These are phyloP conservation scores for Recurvirostra avosetta DNA, from an alignment of 2,113 vertebrate genomes.

Conservation along the genomic window DNA sequence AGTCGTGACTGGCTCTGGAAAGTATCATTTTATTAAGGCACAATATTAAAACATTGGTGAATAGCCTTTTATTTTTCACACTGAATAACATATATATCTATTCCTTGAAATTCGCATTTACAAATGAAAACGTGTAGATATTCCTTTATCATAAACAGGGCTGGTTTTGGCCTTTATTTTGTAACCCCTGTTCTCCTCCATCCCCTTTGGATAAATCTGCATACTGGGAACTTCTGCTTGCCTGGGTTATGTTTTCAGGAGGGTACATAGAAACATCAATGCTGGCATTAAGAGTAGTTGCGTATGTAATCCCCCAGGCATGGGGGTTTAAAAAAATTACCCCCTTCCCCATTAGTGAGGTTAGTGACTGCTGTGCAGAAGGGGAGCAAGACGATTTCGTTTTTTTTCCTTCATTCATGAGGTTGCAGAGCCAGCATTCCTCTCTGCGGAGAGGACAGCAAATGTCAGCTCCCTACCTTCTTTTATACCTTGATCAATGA, in stretches of 20 bases:
- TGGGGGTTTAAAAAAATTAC: neutral
- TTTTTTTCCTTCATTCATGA: neutral
- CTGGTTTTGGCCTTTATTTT: neutral
- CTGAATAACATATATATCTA: neutral
- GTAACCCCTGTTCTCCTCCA: neutral
- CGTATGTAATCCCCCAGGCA: neutral
- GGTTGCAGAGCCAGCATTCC: neutral
- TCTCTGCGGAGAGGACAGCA: neutral
- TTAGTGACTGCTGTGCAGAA: neutral
- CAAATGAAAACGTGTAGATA: neutral
- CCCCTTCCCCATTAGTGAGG: neutral
- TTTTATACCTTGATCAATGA: neutral
- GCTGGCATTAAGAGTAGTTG: neutral
- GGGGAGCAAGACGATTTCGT: neutral
- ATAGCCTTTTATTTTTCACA: constrained; percentile 1
- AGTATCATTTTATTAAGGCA: neutral
- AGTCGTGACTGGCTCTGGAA: constrained; percentile 8
- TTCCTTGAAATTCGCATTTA: neutral
- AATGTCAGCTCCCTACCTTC: neutral
- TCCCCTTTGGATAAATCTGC: neutral
- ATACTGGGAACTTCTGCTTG: neutral
- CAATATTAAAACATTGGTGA: neutral
- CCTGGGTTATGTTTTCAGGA: neutral
- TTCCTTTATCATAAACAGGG: neutral
- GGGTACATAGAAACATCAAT: neutral